Conservation (phyloP, 2,113 vertebrate species). For the Chlorodrepanis virens region DNA sequence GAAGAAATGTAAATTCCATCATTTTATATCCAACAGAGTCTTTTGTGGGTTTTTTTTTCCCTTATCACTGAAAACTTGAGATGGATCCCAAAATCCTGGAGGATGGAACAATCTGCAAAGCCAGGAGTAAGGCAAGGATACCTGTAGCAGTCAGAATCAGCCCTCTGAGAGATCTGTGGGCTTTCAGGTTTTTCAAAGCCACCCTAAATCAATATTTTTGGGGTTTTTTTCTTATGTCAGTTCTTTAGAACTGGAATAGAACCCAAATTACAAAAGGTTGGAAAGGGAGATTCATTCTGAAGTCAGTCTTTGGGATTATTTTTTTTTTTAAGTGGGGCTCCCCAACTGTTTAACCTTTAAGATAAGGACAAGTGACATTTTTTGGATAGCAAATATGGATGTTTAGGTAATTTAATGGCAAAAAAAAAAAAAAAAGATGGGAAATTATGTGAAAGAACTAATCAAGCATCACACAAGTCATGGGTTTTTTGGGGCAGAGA, state of each 20-base stretch:
- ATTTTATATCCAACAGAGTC: neutral
- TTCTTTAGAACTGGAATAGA: neutral
- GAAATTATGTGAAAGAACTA: neutral
- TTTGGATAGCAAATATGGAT: neutral
- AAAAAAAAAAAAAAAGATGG: accelerated
- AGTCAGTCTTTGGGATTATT: neutral
- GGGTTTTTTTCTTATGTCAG: neutral
- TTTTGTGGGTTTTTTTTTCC: neutral
- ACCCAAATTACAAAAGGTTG: neutral
- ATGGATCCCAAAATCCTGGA: neutral
- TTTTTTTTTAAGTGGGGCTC: neutral
- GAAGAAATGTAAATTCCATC: neutral
- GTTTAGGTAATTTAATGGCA: neutral
- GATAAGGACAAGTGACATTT: neutral
- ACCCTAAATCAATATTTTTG: neutral
- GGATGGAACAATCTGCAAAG: neutral
- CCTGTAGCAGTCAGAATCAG: neutral
- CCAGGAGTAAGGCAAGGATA: neutral
- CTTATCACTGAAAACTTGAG: neutral
- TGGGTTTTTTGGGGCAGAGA: neutral
- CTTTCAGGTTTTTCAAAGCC: neutral
- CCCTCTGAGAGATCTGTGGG: neutral
- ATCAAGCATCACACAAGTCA: neutral
- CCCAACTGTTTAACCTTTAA: neutral
- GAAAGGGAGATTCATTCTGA: neutral